Evolutionary conservation across 2,888 invertebrate species (phyloP).

Genomic region (Nematopogon swammerdamellus): DNA sequence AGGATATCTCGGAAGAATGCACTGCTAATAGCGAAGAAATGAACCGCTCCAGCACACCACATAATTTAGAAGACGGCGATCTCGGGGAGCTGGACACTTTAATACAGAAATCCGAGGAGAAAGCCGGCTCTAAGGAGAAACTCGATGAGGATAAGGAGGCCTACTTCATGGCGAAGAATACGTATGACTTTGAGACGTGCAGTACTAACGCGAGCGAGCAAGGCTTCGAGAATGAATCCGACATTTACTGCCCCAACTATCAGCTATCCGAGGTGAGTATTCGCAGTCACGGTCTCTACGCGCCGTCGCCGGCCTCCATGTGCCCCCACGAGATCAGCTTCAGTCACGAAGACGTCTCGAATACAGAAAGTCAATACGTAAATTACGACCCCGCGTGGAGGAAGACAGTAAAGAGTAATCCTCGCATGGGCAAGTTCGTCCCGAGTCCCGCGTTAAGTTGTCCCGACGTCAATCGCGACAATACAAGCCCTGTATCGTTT

Average conservation of each 20-base stretch:
- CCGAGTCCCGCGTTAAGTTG: slow-evolving; percentile 42
- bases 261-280: slow-evolving; percentile 65
- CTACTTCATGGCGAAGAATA: slow-evolving; percentile 40
- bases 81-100: slow-evolving; percentile 32
- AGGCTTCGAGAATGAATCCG: slow-evolving; percentile 57
- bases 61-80: slow-evolving; percentile 21
- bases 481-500: slow-evolving; percentile 34
- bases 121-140: slow-evolving; percentile 30
- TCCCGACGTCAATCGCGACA: slow-evolving; percentile 43
- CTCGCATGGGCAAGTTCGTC: slow-evolving; percentile 38
- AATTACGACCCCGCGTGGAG: slow-evolving; percentile 56
- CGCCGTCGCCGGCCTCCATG: slow-evolving; percentile 56
- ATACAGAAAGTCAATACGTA: slow-evolving; percentile 51
- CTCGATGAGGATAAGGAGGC: slow-evolving; percentile 35
- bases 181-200: slow-evolving; percentile 44
- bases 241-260: slow-evolving; percentile 58
- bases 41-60: slow-evolving; percentile 30
- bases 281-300: slow-evolving; percentile 60
- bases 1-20: slow-evolving; percentile 46
- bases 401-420: slow-evolving; percentile 39
- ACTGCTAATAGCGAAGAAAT: slow-evolving; percentile 45
- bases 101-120: slow-evolving; percentile 22
- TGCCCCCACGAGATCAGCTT: slow-evolving; percentile 50
- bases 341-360: slow-evolving; percentile 47
- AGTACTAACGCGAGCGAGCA: slow-evolving; percentile 47